Base-by-base conservation (phyloP, 1,140 invertebrate species). In the Nasonia giraulti region DNA sequence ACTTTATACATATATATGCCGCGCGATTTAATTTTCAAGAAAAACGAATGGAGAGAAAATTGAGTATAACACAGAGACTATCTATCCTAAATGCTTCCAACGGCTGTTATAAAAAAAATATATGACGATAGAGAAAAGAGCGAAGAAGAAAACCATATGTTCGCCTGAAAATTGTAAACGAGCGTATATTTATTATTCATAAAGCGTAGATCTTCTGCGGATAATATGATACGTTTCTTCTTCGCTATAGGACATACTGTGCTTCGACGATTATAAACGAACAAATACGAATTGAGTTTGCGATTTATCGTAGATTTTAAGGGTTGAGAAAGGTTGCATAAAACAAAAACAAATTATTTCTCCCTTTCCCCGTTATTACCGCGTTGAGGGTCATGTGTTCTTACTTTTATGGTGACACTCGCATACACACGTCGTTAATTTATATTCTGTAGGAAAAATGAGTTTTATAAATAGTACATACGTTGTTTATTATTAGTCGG, bases 31-130 rank as follows among this genome's bases (percentile, higher is more conserved):
- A 75, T 85, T 80, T 84, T 69, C 2, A 71, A 44, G 62, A 62
- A 37, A 85, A 80, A 80, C 27, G 27, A 31, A 85, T 11, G 0
- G 14, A 80, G 27, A 73, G 23, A 77, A 77, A 73, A 83, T 71
- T 71, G 78, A 27, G 81, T 74, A 75, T 37, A 77, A 44, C 5
- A 73, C 23, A 78, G 68, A 86, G 69, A 86, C 75, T 81, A 86
- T n/a, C 74, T 89, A 89, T 90, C 89, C 87, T 87, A 89, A 89
- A 89, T 90, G 89, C 90, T 90, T 90, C 89, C 89, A 90, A 89
- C 89, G 87, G 89, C 85, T 89, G 85, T 87, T 71, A 79, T 83
- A 79, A 17, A 47, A 86, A 50, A 50, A 50, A 50, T 20, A 27
- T 83, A 79, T 12, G 73, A 79, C 23, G 55, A 76, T 74, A 85